A percentile compares a stretch with the other conserved stretches of the same genome.
Conservation (phyloP, 2,113 vertebrate genomes). For the Rynchops niger region DNA sequence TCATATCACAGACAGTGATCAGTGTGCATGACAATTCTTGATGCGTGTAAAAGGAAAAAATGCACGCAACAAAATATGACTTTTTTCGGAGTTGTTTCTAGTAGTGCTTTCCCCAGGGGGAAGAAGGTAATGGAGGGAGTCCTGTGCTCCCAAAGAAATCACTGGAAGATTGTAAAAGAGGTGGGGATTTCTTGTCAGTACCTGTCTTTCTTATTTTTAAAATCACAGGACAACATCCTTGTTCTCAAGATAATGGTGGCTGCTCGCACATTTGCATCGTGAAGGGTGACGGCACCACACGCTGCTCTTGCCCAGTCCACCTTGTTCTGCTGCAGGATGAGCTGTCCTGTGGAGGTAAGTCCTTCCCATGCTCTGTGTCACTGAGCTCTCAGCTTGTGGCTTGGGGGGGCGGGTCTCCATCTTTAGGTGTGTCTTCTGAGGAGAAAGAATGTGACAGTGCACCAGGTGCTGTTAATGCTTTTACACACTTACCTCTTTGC, state of each 20-base stretch:
- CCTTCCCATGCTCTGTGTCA: neutral
- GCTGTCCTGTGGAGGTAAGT: constrained; percentile 91
- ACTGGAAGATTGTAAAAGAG: neutral
- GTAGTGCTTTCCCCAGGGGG: neutral
- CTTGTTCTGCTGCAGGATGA: constrained; percentile 94
- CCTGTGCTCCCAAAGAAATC: neutral
- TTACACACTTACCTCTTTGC: neutral
- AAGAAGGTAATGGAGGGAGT: neutral
- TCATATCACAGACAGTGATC: neutral
- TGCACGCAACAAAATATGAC: neutral
- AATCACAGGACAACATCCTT: constrained; percentile 89
- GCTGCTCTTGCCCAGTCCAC: constrained; percentile 94
- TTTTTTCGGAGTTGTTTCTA: neutral
- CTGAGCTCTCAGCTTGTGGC: neutral
- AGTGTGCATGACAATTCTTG: neutral
- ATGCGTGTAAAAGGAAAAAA: neutral
- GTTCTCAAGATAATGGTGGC: constrained; percentile 93
- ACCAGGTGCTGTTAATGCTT: neutral
- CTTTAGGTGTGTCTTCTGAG: neutral
- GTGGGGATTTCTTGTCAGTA: neutral
- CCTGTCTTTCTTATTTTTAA: neutral
- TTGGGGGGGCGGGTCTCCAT: neutral
- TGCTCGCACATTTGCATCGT: constrained; percentile 97
- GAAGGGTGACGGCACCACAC: constrained; percentile 92
- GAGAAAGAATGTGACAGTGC: neutral